Evolutionary conservation across 1,140 invertebrate species (phyloP), one percentile per base, ranked within the genome.

Genomic region (Drosophila bocki): DNA sequence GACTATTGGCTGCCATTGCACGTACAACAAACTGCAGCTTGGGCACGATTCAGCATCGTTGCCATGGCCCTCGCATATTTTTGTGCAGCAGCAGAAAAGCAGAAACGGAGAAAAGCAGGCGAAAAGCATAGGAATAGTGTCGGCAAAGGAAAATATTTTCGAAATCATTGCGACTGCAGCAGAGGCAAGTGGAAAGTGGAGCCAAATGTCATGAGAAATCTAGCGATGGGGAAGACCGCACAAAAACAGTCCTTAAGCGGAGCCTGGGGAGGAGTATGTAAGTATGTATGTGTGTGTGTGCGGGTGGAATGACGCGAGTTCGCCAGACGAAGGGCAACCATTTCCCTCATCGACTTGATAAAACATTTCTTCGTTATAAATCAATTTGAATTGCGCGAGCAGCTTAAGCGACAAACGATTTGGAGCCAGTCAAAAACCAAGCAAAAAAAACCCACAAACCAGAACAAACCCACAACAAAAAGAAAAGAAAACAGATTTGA

Each of bases 21-120:
- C 82, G 82, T 85, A 85, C 78, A 78, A 70, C 78, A 81, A 85
- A 85, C 78, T 85, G 82, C 82, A 85, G 64, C 74, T 78, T 84
- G 67, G 82, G 78, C 82, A 76, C 81, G 81, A 85, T 81, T 82
- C 74, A 51, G 42, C 75, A 37, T 45, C 74, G 72, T 60, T 60
- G 56, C 54, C 68, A 63, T 33, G 39, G 50, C 47, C 59, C 47
- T 75, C 58, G 69, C 68, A 82, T 70, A 78, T 78, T 83, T 78
- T 75, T 75, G 59, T 82, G 69, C 70, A 78, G 39, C 57, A 59
- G 39, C 35, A 33, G 51, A 37, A 37, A 54, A 37, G 12, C 39
- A 42, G 39, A 42, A 51, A 35, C 11, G 50, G n/a, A 15, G 29
- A 13, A 13, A 51, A 39, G 17, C 48, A 11, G 11, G 3, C 3